Conservation (phyloP, 2,113 vertebrate genomes). For the Circaetus gallicus region DNA sequence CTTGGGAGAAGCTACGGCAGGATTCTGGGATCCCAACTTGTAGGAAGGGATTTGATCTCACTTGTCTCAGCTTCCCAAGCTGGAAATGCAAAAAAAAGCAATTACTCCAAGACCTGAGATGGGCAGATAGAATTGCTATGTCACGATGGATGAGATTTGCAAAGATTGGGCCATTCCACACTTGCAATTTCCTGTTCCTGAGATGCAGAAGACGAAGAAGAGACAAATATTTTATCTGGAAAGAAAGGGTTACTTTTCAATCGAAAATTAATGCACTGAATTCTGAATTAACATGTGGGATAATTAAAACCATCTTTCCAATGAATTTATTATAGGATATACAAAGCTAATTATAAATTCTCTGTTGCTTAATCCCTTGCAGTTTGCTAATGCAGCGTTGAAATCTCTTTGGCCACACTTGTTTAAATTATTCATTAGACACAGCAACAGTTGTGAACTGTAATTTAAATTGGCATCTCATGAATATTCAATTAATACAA, state of each 20-base stretch:
- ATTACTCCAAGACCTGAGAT: not conserved
- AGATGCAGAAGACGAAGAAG: not conserved
- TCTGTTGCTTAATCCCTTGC: conserved; percentile 75
- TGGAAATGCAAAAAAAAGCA: not conserved
- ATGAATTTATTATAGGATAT: conserved; percentile 80
- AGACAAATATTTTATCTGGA: not conserved
- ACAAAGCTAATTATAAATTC: conserved; percentile 82
- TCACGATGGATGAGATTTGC: not conserved
- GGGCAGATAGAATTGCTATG: not conserved
- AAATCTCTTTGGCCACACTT: conserved; percentile 82
- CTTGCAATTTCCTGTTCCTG: not conserved
- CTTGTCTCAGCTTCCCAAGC: not conserved
- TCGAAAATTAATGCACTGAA: conserved; percentile 31
- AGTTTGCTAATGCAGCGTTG: conserved; percentile 79
- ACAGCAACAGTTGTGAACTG: conserved; percentile 83
- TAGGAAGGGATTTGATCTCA: not conserved
- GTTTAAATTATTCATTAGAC: conserved; percentile 83
- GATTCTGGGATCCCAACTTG: not conserved
- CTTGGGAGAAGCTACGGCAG: not conserved
- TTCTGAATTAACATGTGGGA: conserved; percentile 71
- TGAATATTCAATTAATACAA: conserved; percentile 82
- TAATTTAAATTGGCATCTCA: conserved; percentile 84
- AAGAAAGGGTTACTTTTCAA: conserved; percentile 62
- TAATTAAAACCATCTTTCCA: conserved; percentile 83
- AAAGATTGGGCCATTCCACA: not conserved